Evolutionary conservation across 2,888 invertebrate genomes (phyloP), one percentile per base, ranked within the genome.

Genomic region (Cyrtodaria siliqua): DNA sequence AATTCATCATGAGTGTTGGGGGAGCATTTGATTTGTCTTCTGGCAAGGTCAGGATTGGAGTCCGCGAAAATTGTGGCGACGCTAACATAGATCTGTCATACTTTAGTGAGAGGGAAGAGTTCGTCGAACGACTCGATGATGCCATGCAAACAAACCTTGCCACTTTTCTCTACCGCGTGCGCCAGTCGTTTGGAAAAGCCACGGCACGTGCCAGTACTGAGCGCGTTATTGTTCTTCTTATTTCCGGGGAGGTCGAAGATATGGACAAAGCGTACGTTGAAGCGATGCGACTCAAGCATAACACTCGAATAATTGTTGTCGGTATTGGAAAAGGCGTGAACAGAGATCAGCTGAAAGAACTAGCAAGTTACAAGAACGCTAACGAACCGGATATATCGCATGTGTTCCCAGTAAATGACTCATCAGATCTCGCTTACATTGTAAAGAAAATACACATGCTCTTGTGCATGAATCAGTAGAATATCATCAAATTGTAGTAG

Each of bases 361-460:
- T 75, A 18, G 75, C 69, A 0, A 75, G 69, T 59, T 75, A 64
- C 55, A 70, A 53, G 50, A 29, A 52, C 49, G 59, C 24, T 23
- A 44, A 24, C 9, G 47, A 63, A 3, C 68, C 63, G 4, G 74
- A 75, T 50, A 63, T 55, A 18, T 64, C 69, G 12, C 74, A 75
- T 40, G 59, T 69, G 38, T 69, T 75, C 24, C 68, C 56, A 16
- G 68, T 72, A 2, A 12, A 6, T 26, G 50, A 60, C 2, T 27
- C 71, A 0, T 24, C 52, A 12, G 68, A 53, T n/a, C 49, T 68
- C 16, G 38, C 53, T 12, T 63, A 60, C 29, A 55, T 72, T 18
- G 60, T 60, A 6, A 63, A 61, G 50, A 68, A 66, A 23, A 40
- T 77, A 4, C 62, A 64, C 33, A 55, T 50, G 18, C 60, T 72